phyloP scores from a whole-genome alignment of 2,888 invertebrate genomes.

The Amphipoea oculea region DNA sequence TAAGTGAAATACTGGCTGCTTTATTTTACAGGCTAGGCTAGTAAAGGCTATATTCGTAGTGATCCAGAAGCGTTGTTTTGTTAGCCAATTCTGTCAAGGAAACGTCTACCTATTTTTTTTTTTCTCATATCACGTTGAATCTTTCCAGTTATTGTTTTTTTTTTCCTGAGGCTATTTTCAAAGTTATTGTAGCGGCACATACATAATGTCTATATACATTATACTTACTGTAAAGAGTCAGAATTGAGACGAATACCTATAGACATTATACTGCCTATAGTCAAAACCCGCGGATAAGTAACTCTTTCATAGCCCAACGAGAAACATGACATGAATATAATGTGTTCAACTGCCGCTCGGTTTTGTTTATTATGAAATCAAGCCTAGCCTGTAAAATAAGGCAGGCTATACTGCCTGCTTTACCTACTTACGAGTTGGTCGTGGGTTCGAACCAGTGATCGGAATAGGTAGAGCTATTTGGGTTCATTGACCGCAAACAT shows the following conservation, averaged over 20 bases:
- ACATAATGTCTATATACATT: too few species aligned
- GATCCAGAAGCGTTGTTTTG: not conserved
- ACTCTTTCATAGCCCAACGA: not conserved
- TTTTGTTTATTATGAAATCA: not conserved
- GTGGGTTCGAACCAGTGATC: too few species aligned
- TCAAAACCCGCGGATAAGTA: not conserved
- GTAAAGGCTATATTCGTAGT: not conserved
- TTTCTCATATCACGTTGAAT: too few species aligned
- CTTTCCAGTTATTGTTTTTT: too few species aligned
- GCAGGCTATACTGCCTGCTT: too few species aligned
- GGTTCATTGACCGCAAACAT: too few species aligned
- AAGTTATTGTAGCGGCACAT: too few species aligned
- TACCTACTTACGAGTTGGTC: too few species aligned
- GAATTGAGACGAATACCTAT: slow-evolving; percentile 1
- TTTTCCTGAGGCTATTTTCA: too few species aligned
- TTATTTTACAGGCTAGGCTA: not conserved
- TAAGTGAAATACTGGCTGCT: too few species aligned
- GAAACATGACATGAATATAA: not conserved
- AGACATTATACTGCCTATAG: not conserved
- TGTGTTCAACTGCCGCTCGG: not conserved
- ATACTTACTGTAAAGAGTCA: not conserved
- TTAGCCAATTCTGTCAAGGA: not conserved
- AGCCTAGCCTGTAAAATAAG: not conserved
- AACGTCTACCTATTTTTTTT: not conserved
- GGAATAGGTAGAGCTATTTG: too few species aligned